Conservation (phyloP, 2,888 invertebrate species). For the Artemia sinica region DNA sequence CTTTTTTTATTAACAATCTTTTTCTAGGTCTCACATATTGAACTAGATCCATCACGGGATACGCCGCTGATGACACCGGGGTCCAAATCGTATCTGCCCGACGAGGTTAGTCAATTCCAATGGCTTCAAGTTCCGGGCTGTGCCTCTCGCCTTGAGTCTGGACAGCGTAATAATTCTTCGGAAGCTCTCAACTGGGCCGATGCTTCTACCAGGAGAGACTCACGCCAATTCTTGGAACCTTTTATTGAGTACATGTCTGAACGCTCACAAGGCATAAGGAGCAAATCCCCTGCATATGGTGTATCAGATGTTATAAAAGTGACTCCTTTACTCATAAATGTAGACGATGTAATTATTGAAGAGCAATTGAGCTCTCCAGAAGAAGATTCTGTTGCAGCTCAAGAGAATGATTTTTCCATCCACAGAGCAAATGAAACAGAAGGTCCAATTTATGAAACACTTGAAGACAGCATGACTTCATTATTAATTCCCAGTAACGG, state of each 20-base stretch:
- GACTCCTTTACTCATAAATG: slow-evolving; percentile 3
- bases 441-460: no score
- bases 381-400: not conserved
- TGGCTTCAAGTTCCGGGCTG: slow-evolving; percentile 8
- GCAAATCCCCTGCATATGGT: slow-evolving; percentile 1
- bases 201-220: not conserved
- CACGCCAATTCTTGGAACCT: not conserved
- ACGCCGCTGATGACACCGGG: slow-evolving; percentile 4
- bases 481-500: no score
- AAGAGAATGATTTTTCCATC: no score
- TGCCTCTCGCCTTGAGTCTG: not conserved
- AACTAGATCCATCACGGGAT: not conserved
- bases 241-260: not conserved
- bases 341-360: slow-evolving; percentile 8
- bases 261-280: not conserved
- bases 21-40: slow-evolving; percentile 9
- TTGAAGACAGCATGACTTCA: no score
- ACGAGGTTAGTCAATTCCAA: not conserved
- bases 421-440: no score
- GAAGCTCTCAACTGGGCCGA: slow-evolving; percentile 2
- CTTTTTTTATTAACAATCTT: no score
- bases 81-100: not conserved
- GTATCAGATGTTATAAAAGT: slow-evolving; percentile 1
- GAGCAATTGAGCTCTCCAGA: slow-evolving; percentile 12
- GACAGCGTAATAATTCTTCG: not conserved